Evolutionary conservation across 2,113 vertebrate genomes (phyloP), one percentile per base, ranked within the genome.

Genomic region (Caracal caracal): DNA sequence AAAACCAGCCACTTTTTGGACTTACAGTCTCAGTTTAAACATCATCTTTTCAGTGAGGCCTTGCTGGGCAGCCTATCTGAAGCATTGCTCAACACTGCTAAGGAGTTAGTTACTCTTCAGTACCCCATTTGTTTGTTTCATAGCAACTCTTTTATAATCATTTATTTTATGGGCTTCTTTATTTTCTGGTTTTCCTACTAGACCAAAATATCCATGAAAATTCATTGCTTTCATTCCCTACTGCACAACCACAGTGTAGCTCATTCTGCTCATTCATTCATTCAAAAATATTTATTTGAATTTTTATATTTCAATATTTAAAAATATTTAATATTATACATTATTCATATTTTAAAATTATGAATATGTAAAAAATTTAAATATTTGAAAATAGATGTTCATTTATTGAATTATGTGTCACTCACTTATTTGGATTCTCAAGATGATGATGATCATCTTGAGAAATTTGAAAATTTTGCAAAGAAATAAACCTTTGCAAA

Each of bases 131-230:
- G 17, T 56, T 92, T 85, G 10, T 63, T 78, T 97, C 33, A 2
- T 5, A 56, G 7, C 0, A 75, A 24, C 10, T 88, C 13, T 90
- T 76, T 84, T 43, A 5, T 17, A 51, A 93, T 70, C 2, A 35
- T 79, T 94, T 90, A 40, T n/a, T 94, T 93, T n/a, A 76, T 63
- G 19, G 76, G 22, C 33, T 76, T 93, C 35, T 89, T 87, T 73
- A n/a, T 85, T 94, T 94, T 95, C 35, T 87, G 12, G 56, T 75
- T 56, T 92, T 79, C 19, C 28, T 87, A 53, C 24, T 83, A 66
- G 4, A 78, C 10, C 12, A 81, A 73, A 70, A 81, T 35, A 17
- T 51, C 8, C 15, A 40, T 20, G 26, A 65, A 33, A 40, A 24
- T 66, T 76, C 51, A 12, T 6, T 66, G 7, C 1, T 79, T 94